Evolutionary conservation across 1,140 invertebrate genomes (phyloP).

Genomic region (Triops longicaudatus): DNA sequence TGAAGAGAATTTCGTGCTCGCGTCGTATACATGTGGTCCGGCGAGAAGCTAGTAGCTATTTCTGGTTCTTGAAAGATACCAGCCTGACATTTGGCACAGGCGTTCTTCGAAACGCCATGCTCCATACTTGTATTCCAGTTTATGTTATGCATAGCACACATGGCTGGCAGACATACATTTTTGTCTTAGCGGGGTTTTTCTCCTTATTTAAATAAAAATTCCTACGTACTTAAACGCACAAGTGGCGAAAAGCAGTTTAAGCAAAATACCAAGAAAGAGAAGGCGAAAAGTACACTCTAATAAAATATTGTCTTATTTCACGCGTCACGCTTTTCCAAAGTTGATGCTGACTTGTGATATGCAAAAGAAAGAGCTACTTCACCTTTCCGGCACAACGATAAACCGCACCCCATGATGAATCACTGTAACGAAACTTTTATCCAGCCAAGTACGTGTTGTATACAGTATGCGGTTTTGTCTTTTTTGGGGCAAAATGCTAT

Average conservation of each 20-base stretch:
- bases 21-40: not conserved
- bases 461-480: no score
- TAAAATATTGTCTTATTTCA: not conserved
- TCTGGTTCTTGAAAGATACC: not conserved
- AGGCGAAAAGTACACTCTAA: not conserved
- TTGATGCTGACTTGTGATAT: not conserved
- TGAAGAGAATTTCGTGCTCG: not conserved
- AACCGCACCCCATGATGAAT: constrained; percentile 11
- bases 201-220: not conserved
- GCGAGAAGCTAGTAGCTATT: not conserved
- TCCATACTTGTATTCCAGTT: not conserved
- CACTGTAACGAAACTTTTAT: not conserved
- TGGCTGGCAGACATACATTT: not conserved
- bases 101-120: not conserved
- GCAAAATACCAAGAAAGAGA: not conserved
- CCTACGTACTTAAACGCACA: not conserved
- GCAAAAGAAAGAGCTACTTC: not conserved
- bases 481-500: not conserved
- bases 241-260: not conserved
- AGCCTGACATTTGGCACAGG: not conserved
- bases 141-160: not conserved
- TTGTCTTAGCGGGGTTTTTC: not conserved
- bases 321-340: not conserved
- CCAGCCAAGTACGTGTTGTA: not conserved
- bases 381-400: constrained; percentile 9